Conservation (phyloP, 1,140 invertebrate species). For the Camponotus pennsylvanicus region DNA sequence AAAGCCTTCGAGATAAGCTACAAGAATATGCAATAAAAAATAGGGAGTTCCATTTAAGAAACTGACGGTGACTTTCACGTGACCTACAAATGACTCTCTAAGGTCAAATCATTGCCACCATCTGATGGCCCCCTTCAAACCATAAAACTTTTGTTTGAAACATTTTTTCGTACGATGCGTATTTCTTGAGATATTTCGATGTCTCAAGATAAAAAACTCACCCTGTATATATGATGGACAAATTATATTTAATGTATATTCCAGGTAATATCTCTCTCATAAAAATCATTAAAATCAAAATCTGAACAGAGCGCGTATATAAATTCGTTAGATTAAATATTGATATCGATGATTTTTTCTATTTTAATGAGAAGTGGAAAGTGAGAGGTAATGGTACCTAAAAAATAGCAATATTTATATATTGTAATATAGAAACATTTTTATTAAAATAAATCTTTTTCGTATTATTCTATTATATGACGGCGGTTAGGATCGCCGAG, state of each 20-base stretch:
- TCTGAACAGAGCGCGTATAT: background rate
- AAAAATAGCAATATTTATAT: background rate
- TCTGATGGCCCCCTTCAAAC: too few relatives aligned
- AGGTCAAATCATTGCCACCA: too few relatives aligned
- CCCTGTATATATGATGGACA: background rate
- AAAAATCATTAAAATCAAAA: background rate
- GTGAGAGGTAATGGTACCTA: background rate
- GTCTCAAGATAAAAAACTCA: too few relatives aligned
- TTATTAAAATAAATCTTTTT: background rate
- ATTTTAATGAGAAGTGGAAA: background rate
- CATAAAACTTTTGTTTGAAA: too few relatives aligned
- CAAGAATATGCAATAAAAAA: too few relatives aligned
- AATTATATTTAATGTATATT: conserved; percentile 2
- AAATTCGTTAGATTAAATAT: background rate
- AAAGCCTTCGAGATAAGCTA: too few relatives aligned
- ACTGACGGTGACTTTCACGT: too few relatives aligned
- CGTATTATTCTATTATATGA: conserved; percentile 15
- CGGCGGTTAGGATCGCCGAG: conserved; percentile 33
- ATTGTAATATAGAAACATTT: too few relatives aligned
- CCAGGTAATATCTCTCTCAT: background rate
- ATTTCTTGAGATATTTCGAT: too few relatives aligned
- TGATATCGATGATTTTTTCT: background rate
- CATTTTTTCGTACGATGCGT: too few relatives aligned
- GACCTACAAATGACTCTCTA: too few relatives aligned
- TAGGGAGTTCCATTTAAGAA: too few relatives aligned